Conservation (phyloP, 2,113 vertebrate genomes). For the Glareola pratincola region DNA sequence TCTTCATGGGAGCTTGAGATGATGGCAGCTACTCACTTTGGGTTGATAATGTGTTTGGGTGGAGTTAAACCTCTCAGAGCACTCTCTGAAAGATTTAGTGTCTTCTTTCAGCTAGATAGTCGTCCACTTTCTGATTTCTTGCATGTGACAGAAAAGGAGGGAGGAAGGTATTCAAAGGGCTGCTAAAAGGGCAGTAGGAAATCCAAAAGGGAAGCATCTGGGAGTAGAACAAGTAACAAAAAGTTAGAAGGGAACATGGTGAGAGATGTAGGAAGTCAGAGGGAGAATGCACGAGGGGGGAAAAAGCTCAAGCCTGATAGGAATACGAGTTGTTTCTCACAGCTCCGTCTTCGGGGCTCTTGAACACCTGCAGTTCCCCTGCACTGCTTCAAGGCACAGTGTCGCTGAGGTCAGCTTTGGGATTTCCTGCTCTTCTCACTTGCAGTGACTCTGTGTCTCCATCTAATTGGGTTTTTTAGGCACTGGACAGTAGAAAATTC, state of each 20-base stretch:
- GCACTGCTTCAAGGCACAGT: background rate
- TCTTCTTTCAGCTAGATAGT: background rate
- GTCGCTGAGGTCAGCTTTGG: background rate
- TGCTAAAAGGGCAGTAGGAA: background rate
- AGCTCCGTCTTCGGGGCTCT: background rate
- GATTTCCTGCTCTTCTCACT: background rate
- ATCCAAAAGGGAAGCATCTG: background rate
- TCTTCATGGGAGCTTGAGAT: background rate
- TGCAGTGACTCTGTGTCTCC: background rate
- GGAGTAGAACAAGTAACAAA: background rate
- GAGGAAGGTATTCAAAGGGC: background rate
- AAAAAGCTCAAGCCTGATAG: background rate
- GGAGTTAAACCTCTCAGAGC: background rate
- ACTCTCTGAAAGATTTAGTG: background rate
- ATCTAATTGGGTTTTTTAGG: slow-evolving; percentile 32
- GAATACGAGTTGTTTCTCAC: background rate
- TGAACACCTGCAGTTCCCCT: background rate
- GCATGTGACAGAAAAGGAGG: background rate
- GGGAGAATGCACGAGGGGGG: background rate
- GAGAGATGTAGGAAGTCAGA: background rate
- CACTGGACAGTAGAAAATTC: slow-evolving; percentile 55
- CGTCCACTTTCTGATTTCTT: background rate
- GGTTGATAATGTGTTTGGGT: background rate
- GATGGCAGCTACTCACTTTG: background rate
- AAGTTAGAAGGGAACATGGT: background rate